phyloP scores from a whole-genome alignment of 2,797 vertebrate species.

The Caiman crocodilus region DNA sequence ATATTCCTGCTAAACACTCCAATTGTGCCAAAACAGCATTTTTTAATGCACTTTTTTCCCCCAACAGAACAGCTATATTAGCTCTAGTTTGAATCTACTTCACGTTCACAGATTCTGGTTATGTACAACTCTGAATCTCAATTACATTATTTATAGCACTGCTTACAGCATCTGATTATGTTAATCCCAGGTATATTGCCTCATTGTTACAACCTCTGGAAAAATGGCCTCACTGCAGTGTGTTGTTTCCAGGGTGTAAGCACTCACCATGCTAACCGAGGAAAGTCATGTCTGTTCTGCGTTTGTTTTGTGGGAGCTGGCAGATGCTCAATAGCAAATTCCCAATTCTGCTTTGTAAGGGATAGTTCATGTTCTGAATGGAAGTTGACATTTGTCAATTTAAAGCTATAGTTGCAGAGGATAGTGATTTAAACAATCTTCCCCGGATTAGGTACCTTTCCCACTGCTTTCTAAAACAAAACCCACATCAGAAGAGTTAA shows the following conservation, averaged over 20 bases:
- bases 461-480: not conserved
- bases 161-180: not conserved
- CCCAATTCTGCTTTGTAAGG: not conserved
- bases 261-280: not conserved
- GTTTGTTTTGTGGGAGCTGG: rapidly evolving
- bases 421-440: not conserved
- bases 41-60: too few relatives aligned
- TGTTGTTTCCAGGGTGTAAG: not conserved
- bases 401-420: not conserved
- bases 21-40: too few relatives aligned
- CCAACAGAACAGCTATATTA: too few relatives aligned
- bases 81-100: too few relatives aligned
- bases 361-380: not conserved
- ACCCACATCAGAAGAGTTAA: not conserved
- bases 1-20: too few relatives aligned
- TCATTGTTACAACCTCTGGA: not conserved
- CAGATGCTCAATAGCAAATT: not conserved
- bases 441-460: not conserved
- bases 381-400: not conserved
- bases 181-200: not conserved
- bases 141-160: not conserved
- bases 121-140: too few relatives aligned
- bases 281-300: not conserved
- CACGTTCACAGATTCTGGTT: too few relatives aligned
- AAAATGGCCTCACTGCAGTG: not conserved